A percentile compares a stretch with the other conserved stretches of the same genome.
These are phyloP conservation scores for Mus minutoides DNA, from an alignment of 2,797 vertebrate genomes.

Conservation along the genomic window DNA sequence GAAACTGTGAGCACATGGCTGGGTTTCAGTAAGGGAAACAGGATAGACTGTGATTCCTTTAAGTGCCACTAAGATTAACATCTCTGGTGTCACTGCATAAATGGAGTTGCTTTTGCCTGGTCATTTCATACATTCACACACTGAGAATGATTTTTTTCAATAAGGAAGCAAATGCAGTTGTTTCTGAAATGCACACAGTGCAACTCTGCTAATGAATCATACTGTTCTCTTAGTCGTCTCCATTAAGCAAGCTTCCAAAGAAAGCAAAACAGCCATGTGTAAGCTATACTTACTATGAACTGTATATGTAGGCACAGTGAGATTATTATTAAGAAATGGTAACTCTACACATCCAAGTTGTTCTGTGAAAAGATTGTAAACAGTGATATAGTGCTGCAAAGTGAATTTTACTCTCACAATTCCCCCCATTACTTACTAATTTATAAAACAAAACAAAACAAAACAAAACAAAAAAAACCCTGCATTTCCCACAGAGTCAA, in stretches of 20 bases:
- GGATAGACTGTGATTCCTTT: neutral
- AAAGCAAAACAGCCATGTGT: neutral
- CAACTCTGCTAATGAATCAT: constrained; percentile 45
- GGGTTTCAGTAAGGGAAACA: neutral
- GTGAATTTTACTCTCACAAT: neutral
- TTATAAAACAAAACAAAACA: too few species aligned
- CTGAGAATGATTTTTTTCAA: neutral
- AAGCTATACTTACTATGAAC: neutral
- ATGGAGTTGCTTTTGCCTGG: neutral
- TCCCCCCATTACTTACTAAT: neutral
- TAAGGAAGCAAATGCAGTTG: constrained; percentile 2
- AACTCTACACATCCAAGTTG: neutral
- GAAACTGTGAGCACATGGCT: neutral
- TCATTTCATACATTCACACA: neutral
- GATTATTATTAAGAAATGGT: neutral
- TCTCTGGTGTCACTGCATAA: neutral
- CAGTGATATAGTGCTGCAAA: constrained; percentile 21
- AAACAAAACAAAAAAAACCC: too few species aligned
- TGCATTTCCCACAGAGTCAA: neutral
- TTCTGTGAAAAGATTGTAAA: constrained; percentile 23
- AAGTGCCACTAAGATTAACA: neutral
- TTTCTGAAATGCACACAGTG: neutral
- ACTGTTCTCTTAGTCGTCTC: neutral
- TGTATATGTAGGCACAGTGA: neutral
- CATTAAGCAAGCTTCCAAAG: neutral